Evolutionary conservation across 2,113 vertebrate genomes (phyloP).

Genomic region (Geococcyx californianus): DNA sequence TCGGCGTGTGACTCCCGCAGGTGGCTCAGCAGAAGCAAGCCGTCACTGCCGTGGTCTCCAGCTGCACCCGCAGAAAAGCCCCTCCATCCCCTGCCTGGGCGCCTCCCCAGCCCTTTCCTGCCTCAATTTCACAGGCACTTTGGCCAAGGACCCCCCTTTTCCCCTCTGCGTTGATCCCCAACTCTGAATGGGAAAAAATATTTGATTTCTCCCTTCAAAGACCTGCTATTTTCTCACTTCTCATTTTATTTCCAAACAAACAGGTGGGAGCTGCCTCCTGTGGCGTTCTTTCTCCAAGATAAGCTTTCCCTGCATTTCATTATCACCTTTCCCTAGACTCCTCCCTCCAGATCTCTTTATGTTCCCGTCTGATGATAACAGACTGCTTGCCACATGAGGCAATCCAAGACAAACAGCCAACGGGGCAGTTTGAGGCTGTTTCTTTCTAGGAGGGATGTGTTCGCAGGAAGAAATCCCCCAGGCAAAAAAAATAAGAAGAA

Average conservation of each 20-base stretch:
- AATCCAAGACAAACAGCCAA: not conserved
- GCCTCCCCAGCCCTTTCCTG: not conserved
- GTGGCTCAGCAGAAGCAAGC: no score
- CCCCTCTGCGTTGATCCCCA: not conserved
- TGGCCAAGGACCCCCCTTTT: not conserved
- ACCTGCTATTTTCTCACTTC: not conserved
- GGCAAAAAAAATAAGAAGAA: not conserved
- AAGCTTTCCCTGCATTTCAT: not conserved
- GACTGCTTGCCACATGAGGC: not conserved
- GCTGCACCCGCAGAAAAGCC: no score
- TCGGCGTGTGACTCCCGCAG: no score
- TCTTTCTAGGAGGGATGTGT: not conserved
- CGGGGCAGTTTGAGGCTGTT: not conserved
- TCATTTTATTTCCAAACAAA: not conserved
- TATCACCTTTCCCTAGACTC: not conserved
- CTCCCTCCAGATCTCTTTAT: not conserved
- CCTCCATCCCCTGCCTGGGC: not conserved
- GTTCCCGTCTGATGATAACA: not conserved
- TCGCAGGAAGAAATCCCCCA: not conserved
- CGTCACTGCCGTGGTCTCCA: no score
- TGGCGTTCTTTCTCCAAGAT: not conserved
- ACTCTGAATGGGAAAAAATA: not conserved
- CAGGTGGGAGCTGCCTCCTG: not conserved
- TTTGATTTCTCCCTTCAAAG: not conserved
- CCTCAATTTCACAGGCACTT: not conserved